Evolutionary conservation across 2,113 vertebrate genomes (phyloP).

Genomic region (Pseudorasbora parva): DNA sequence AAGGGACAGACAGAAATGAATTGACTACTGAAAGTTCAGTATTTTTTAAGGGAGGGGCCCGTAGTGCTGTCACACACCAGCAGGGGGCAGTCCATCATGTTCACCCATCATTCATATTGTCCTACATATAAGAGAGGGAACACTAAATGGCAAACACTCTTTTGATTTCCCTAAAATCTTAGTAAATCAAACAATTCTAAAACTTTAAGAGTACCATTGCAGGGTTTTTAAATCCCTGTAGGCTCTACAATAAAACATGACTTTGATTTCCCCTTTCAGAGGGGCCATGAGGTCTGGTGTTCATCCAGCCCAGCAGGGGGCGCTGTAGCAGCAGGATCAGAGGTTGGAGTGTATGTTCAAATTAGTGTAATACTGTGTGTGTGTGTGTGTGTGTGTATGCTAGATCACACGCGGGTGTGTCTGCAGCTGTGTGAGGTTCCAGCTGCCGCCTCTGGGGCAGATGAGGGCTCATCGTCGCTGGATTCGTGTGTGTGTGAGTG

Average conservation of each 20-base stretch:
- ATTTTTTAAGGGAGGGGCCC: conserved; percentile 40
- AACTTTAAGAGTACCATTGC: conserved; percentile 12
- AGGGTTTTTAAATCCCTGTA: conserved; percentile 39
- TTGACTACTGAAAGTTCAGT: conserved; percentile 47
- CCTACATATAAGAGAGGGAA: conserved; percentile 29
- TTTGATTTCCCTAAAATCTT: conserved; percentile 16
- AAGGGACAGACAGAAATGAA: conserved; percentile 39
- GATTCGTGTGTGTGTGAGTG: conserved; percentile 71
- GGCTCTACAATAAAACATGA: conserved; percentile 37
- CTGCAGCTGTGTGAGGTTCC: conserved; percentile 85
- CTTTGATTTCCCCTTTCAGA: conserved; percentile 59
- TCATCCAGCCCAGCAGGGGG: conserved; percentile 65
- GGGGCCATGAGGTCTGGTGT: conserved; percentile 72
- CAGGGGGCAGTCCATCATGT: conserved; percentile 55
- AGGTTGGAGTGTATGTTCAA: conserved; percentile 59
- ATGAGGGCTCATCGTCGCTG: conserved; percentile 82
- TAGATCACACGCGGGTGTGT: conserved; percentile 84
- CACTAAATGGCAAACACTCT: conserved; percentile 45
- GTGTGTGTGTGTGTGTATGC: not conserved
- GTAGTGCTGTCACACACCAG: conserved; percentile 27
- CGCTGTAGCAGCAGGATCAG: conserved; percentile 47
- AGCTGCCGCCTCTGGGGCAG: conserved; percentile 70
- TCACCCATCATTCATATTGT: not conserved
- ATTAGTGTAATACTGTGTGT: conserved; percentile 62
- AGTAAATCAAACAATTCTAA: conserved; percentile 20